These are phyloP conservation scores for Reticulitermes lucifugus DNA, from an alignment of 2,888 invertebrate genomes.

Conservation along the genomic window DNA sequence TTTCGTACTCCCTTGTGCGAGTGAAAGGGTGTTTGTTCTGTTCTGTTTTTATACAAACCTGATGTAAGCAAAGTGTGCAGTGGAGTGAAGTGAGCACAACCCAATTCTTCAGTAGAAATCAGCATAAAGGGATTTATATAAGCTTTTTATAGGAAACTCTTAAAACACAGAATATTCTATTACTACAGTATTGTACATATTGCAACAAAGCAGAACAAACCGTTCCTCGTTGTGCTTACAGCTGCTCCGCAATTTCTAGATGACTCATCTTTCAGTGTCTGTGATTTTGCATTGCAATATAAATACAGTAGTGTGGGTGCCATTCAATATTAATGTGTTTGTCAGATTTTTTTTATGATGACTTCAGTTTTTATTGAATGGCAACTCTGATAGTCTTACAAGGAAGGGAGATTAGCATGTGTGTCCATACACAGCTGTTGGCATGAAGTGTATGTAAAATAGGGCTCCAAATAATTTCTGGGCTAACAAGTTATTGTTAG, in stretches of 20 bases:
- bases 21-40: background rate
- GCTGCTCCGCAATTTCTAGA: conserved; percentile 50
- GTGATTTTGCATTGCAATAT: conserved; percentile 53
- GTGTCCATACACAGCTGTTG: background rate
- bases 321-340: conserved; percentile 33
- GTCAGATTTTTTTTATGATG: background rate
- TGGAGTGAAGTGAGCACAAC: conserved; percentile 21
- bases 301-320: conserved; percentile 31
- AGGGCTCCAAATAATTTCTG: conserved; percentile 15
- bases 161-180: conserved; percentile 29
- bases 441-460: background rate
- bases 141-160: conserved; percentile 43
- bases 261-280: conserved; percentile 52
- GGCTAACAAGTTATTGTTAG: conserved; percentile 35
- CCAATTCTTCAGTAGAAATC: conserved; percentile 28
- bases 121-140: conserved; percentile 23
- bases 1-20: conserved; percentile 26
- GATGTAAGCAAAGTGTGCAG: conserved; percentile 1
- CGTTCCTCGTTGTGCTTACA: conserved; percentile 53
- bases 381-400: conserved; percentile 24
- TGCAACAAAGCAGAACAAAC: conserved; percentile 40
- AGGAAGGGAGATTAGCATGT: conserved; percentile 5
- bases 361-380: conserved; percentile 41
- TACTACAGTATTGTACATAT: conserved; percentile 47
- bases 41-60: background rate